Evolutionary conservation across 2,888 invertebrate species (phyloP).

Genomic region (Epirrhoe alternata): DNA sequence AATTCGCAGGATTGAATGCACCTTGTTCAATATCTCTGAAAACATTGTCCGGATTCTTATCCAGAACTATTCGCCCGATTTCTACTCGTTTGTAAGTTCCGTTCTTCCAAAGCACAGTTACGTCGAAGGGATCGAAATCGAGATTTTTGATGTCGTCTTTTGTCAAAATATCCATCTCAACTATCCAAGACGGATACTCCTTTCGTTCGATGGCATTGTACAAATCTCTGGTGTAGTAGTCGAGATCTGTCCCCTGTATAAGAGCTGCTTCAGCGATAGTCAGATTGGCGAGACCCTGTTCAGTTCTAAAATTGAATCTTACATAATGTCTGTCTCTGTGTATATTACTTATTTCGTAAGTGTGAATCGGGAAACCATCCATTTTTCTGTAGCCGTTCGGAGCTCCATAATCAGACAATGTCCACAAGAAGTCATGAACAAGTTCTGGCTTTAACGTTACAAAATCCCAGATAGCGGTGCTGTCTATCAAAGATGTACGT

Average conservation of each 20-base stretch:
- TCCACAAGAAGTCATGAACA: conserved; percentile 89
- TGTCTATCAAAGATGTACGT: conserved; percentile 67
- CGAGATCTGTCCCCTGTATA: conserved; percentile 89
- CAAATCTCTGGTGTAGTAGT: conserved; percentile 92
- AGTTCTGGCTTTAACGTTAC: conserved; percentile 85
- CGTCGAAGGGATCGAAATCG: conserved; percentile 69
- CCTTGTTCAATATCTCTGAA: conserved; percentile 81
- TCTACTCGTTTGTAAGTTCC: conserved; percentile 62
- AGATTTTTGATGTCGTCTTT: conserved; percentile 53
- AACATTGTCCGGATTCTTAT: conserved; percentile 68
- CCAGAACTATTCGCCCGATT: conserved; percentile 61
- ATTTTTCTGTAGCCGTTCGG: conserved; percentile 94
- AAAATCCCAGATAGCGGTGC: conserved; percentile 80
- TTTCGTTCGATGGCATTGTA: conserved; percentile 69
- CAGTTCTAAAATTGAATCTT: conserved; percentile 95
- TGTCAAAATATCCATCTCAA: conserved; percentile 67
- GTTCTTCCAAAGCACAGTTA: conserved; percentile 66
- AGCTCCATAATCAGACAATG: conserved; percentile 93
- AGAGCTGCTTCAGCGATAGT: conserved; percentile 85
- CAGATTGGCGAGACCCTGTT: conserved; percentile 93
- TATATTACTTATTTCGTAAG: conserved; percentile 93
- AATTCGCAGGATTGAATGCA: conserved; percentile 70
- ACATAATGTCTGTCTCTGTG: conserved; percentile 89
- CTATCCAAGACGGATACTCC: conserved; percentile 60
- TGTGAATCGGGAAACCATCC: conserved; percentile 96